Percentiles rank a stretch among this genome's conserved stretches.
phyloP scores from a whole-genome alignment of 2,888 invertebrate species.

The Brachypterus glaber region DNA sequence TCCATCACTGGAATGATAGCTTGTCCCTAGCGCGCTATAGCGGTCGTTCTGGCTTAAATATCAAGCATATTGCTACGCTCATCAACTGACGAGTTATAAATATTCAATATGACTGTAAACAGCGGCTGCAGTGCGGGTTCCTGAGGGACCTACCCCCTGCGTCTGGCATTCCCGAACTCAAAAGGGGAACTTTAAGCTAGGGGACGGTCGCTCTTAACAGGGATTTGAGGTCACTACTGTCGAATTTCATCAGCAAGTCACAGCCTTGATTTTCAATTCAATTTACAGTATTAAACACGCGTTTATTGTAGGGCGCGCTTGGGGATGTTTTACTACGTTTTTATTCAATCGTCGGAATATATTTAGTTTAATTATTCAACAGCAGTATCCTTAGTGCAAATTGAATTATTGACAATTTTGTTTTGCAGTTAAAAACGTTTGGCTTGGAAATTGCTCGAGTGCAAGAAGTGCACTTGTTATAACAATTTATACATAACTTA shows the following conservation, averaged over 20 bases:
- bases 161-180: constrained; percentile 11
- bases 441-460: too few species aligned
- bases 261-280: constrained; percentile 37
- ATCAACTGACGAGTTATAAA: constrained; percentile 43
- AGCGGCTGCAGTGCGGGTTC: constrained; percentile 26
- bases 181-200: constrained; percentile 14
- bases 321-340: too few species aligned
- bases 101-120: constrained; percentile 44
- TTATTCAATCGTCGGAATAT: too few species aligned
- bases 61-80: constrained; percentile 44
- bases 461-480: too few species aligned
- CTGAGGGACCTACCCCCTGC: constrained; percentile 18
- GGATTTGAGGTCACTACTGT: constrained; percentile 42
- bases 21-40: too few species aligned
- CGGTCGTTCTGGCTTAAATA: constrained; percentile 37
- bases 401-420: too few species aligned
- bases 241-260: constrained; percentile 42
- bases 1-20: too few species aligned
- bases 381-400: too few species aligned
- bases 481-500: too few species aligned
- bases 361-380: too few species aligned
- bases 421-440: too few species aligned
- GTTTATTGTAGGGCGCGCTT: too few species aligned
- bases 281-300: constrained; percentile 37
- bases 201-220: constrained; percentile 32